A percentile compares a stretch with the other conserved stretches of the same genome.
phyloP scores from a whole-genome alignment of 2,113 vertebrate species.

The Hemicordylus capensis region DNA sequence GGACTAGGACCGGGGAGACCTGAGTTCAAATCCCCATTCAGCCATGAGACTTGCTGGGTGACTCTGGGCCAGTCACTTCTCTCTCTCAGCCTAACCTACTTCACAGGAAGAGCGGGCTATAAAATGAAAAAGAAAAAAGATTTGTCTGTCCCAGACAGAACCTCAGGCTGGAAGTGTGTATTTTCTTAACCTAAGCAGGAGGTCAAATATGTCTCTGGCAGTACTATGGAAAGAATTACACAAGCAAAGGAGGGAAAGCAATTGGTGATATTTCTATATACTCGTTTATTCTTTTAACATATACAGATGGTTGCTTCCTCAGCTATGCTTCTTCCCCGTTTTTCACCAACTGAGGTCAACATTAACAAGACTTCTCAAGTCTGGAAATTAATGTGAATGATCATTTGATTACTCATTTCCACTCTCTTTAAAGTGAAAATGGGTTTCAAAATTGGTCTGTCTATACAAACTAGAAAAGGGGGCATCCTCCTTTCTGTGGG shows the following conservation, averaged over 20 bases:
- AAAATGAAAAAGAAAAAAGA: no score
- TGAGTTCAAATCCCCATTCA: no score
- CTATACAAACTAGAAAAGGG: neutral
- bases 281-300: neutral
- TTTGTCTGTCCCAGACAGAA: neutral
- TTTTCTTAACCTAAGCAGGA: neutral
- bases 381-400: no score
- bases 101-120: no score
- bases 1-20: no score
- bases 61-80: no score
- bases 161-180: neutral
- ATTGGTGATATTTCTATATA: neutral
- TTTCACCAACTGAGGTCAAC: neutral
- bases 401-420: neutral
- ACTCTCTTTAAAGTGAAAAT: neutral
- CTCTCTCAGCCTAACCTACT: no score
- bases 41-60: no score
- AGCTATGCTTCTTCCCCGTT: neutral
- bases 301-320: no score
- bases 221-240: neutral
- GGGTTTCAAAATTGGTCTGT: neutral
- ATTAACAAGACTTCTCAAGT: neutral
- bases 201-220: neutral
- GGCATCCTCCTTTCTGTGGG: neutral
- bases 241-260: neutral